phyloP scores from a whole-genome alignment of 2,113 vertebrate species.

The Trachemys scripta region DNA sequence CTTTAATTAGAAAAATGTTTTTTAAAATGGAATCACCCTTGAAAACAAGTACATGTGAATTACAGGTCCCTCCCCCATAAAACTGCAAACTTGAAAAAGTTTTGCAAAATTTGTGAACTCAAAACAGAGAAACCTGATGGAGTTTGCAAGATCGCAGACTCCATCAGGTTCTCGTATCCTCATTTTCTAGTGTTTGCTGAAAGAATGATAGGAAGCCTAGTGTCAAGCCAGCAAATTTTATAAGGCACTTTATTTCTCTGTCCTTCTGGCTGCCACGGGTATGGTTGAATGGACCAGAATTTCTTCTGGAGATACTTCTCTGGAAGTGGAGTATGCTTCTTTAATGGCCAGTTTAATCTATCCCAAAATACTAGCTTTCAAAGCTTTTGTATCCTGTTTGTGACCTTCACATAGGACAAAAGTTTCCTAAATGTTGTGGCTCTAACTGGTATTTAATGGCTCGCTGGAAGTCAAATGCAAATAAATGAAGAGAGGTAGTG shows the following conservation, averaged over 20 bases:
- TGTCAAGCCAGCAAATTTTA: neutral
- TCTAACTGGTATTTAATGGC: neutral
- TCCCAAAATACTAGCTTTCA: neutral
- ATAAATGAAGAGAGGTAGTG: neutral
- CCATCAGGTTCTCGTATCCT: neutral
- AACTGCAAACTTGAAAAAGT: neutral
- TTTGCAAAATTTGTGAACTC: neutral
- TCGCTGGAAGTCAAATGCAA: neutral
- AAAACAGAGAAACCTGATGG: too few species aligned
- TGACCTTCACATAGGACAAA: neutral
- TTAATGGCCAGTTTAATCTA: neutral
- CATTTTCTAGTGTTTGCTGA: constrained; percentile 15
- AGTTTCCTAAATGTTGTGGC: neutral
- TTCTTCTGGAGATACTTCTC: constrained; percentile 17
- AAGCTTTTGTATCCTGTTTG: neutral
- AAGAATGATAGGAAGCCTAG: neutral
- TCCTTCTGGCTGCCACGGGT: neutral
- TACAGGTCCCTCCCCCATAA: neutral
- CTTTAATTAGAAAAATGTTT: neutral
- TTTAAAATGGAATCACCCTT: neutral
- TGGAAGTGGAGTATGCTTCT: neutral
- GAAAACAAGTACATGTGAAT: neutral
- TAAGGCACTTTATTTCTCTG: constrained; percentile 26
- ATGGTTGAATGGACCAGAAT: neutral
- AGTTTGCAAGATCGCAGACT: neutral